Percentiles rank a stretch among this genome's conserved stretches.
These are phyloP conservation scores for Epicauta chinensis DNA, from an alignment of 1,140 invertebrate genomes.

Conservation along the genomic window DNA sequence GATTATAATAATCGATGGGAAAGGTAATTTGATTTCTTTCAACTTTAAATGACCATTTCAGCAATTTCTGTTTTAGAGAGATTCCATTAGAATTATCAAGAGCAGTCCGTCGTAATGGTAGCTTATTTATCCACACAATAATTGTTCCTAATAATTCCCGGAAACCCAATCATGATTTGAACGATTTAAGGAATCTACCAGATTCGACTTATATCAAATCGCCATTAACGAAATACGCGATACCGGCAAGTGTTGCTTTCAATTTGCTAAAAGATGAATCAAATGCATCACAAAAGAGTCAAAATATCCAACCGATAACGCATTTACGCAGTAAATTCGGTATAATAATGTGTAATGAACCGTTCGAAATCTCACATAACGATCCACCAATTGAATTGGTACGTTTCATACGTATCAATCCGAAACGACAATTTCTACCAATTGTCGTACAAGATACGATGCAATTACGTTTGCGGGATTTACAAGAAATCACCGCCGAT, in stretches of 20 bases:
- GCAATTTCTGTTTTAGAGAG: slow-evolving; percentile 29
- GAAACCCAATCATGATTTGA: slow-evolving; percentile 16
- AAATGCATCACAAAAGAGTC: slow-evolving; percentile 5
- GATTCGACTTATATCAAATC: slow-evolving; percentile 34
- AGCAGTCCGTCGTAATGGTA: slow-evolving; percentile 34
- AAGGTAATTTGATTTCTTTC: slow-evolving; percentile 23
- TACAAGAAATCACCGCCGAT: slow-evolving; percentile 56
- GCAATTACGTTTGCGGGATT: slow-evolving; percentile 67
- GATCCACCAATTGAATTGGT: slow-evolving; percentile 54
- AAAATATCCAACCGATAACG: slow-evolving; percentile 31
- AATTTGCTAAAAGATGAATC: slow-evolving; percentile 38
- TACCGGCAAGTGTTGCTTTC: slow-evolving; percentile 36
- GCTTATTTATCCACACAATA: slow-evolving; percentile 33
- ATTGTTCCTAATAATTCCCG: slow-evolving; percentile 27
- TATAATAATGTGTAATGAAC: slow-evolving; percentile 36
- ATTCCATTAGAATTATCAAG: slow-evolving; percentile 27
- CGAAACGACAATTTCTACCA: slow-evolving; percentile 68
- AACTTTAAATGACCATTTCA: slow-evolving; percentile 2
- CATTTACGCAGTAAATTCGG: slow-evolving; percentile 36
- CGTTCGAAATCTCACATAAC: slow-evolving; percentile 33
- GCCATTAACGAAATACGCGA: slow-evolving; percentile 34
- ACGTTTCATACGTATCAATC: slow-evolving; percentile 51
- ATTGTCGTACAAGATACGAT: slow-evolving; percentile 77
- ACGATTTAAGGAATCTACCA: slow-evolving; percentile 21
- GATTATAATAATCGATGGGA: slow-evolving; percentile 34